Conservation (phyloP, 1,140 invertebrate genomes). For the Drosophila repleta region DNA sequence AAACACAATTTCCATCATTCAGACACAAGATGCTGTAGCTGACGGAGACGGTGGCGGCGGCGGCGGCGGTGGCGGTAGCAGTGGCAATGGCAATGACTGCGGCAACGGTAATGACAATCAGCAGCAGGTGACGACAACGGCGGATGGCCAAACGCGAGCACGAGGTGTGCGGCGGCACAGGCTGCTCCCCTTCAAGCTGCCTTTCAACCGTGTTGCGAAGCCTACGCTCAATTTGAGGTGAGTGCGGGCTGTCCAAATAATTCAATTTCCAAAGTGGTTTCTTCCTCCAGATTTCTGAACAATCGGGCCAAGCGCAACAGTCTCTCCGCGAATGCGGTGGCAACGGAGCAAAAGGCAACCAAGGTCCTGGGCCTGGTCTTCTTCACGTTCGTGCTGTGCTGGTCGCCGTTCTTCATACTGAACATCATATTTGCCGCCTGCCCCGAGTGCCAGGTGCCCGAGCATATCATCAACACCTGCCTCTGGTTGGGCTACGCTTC, state of each 20-base stretch:
- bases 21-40: constrained; percentile 34
- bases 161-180: constrained; percentile 88
- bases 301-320: constrained; percentile 87
- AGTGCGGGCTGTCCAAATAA: constrained; percentile 37
- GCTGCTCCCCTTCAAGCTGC: constrained; percentile 87
- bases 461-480: constrained; percentile 88
- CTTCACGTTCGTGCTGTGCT: constrained; percentile 95
- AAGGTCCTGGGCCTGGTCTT: constrained; percentile 94
- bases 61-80: background rate
- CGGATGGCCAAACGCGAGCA: constrained; percentile 86
- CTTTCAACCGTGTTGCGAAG: constrained; percentile 87
- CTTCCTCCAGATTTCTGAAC: constrained; percentile 86
- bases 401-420: constrained; percentile 95
- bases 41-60: background rate
- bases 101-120: constrained; percentile 22
- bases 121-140: constrained; percentile 86
- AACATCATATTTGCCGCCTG: constrained; percentile 93
- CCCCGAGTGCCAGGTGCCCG: constrained; percentile 88
- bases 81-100: background rate
- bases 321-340: constrained; percentile 90
- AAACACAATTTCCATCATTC: constrained; percentile 63
- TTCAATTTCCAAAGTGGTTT: constrained; percentile 15
- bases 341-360: constrained; percentile 91
- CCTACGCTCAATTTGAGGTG: constrained; percentile 87
- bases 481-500: constrained; percentile 95